Evolutionary conservation across 1,140 invertebrate species (phyloP), one percentile per base, ranked within the genome.

Genomic region (Musca vetustissima): DNA sequence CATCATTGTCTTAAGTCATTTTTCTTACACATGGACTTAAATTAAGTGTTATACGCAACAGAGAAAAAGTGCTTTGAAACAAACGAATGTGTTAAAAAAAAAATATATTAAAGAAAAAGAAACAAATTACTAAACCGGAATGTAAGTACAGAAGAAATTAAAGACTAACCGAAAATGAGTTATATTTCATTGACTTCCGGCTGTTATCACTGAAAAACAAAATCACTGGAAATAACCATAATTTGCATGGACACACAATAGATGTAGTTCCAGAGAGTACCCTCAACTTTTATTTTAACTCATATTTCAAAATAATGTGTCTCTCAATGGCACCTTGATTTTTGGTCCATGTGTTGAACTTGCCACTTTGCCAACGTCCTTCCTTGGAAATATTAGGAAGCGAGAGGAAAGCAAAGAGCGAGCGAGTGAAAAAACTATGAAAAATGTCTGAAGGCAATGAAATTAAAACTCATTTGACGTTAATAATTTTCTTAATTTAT

Each of bases 371-470:
- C 36, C 3, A 28, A 28, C 3, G 64, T 61, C 28, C 15, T 59
- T 19, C 13, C 25, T 15, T 32, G 14, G 55, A 28, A 59, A 9
- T 21, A 22, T 21, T 14, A 49, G 6, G 6, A 49, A 49, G 15
- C 13, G 6, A 15, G 8, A 17, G 21, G 1, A 52, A 52, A 1
- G 21, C 4, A 19, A 49, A 49, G 2, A 49, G 9, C 4, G 36
- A 43, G 6, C 36, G 36, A 43, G 36, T 19, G 14, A 52, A 32
- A 32, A 2, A 64, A n/a, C n/a, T n/a, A n/a, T n/a, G n/a, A 66
- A 75, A 79, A 77, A 77, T 77, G 77, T 74, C 69, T 65, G 59
- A 71, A 75, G 77, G 77, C 77, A 79, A 79, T 79, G 77, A 77
- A 78, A 79, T 76, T 72, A 74, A 43, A 79, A 78, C 59, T 75